Base-by-base conservation (phyloP, 2,888 invertebrate species). In the Agrotis clavis region DNA sequence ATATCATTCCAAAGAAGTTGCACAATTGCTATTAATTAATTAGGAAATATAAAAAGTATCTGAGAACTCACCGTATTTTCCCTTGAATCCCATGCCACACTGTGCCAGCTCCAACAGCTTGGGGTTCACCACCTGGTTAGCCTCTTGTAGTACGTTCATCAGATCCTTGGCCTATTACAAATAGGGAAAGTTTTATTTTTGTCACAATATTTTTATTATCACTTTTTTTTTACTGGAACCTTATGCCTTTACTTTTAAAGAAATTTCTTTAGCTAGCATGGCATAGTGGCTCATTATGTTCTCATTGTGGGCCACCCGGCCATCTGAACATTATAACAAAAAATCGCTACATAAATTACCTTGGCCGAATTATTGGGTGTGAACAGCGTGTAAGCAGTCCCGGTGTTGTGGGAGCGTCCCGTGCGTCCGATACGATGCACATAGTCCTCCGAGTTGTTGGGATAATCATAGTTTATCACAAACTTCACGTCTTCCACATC, bases 401-500 rank as follows among this genome's bases (percentile, higher is more conserved):
- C 99, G 56, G 98, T 99, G 90, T 98, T 98, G 90, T 98, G 98
- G 47, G 98, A 98, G 71, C 99, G 98, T 62, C 99, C 99, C 48
- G 99, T 99, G 85, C 99, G 98, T 47, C 99, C 99, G 92, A 99
- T 99, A 81, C 99, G 98, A 90, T 99, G 99, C 80, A 99, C 99
- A 96, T 99, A 99, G 96, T 99, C 99, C 96, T 99, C 99, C 4
- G 99, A 99, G 94, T 98, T 99, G 92, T 98, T 98, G 71, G 99
- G 99, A 95, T 99, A 99, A 96, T 99, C 99, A 97, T 98, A 99
- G 97, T 99, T 99, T 97, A 99, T 99, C 90, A 99, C 99, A 97
- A 99, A 99, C 97, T 99, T 99, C 93, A 99, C 99, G 97, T 99
- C 99, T 94, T 99, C 99, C 94, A 99, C 99, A 97, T 99, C 99